A percentile compares a stretch with the other conserved stretches of the same genome.
Conservation (phyloP, 2,113 vertebrate genomes). For the Argyrosomus japonicus region DNA sequence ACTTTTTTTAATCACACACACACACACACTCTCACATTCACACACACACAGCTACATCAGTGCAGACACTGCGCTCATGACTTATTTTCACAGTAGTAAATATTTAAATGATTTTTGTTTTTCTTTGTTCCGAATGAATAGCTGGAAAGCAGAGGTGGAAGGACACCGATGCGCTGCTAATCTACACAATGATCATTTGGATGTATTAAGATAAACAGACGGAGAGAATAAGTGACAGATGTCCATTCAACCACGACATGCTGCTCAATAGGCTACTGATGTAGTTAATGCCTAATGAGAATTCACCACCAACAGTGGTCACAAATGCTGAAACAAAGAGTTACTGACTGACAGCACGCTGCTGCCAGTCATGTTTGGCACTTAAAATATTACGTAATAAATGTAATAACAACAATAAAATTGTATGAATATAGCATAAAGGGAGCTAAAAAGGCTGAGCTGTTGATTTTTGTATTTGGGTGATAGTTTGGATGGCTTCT, state of each 20-base stretch:
- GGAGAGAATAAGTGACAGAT: slow-evolving; percentile 79
- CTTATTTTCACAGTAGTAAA: slow-evolving; percentile 75
- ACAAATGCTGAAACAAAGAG: slow-evolving; percentile 40
- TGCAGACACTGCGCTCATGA: slow-evolving; percentile 31
- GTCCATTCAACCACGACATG: slow-evolving; percentile 56
- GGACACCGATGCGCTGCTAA: slow-evolving; percentile 29
- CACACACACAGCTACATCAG: background rate
- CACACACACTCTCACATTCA: background rate
- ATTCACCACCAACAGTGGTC: slow-evolving; percentile 27
- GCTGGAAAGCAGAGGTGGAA: slow-evolving; percentile 23
- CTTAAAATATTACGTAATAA: too few relatives aligned
- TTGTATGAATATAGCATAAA: too few relatives aligned
- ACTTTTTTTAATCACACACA: background rate
- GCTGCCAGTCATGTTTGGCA: background rate
- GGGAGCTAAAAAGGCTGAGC: too few relatives aligned
- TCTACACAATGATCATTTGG: slow-evolving; percentile 56
- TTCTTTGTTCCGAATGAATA: slow-evolving; percentile 65
- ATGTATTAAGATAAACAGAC: slow-evolving; percentile 77
- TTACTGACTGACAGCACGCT: slow-evolving; percentile 75
- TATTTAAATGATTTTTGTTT: slow-evolving; percentile 79
- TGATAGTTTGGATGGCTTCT: too few relatives aligned
- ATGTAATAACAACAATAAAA: background rate
- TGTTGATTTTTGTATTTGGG: too few relatives aligned
- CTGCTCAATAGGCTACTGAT: slow-evolving; percentile 63
- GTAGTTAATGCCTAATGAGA: slow-evolving; percentile 82